Evolutionary conservation across 2,113 vertebrate species (phyloP).

Genomic region (Callocephalon fimbriatum): DNA sequence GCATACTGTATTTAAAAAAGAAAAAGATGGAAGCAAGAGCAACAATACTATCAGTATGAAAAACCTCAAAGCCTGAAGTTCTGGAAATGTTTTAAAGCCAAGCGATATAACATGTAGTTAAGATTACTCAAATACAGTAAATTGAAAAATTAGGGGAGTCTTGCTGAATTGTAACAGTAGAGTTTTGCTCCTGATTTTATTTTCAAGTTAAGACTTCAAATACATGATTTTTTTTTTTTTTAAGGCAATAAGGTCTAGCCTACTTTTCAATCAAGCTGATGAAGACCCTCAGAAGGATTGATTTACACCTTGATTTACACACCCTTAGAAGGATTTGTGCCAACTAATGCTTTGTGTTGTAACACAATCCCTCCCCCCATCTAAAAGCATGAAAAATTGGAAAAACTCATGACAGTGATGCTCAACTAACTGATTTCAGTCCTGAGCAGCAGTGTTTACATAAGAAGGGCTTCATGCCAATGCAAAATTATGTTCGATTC

Average conservation of each 20-base stretch:
- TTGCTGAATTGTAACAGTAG: not conserved
- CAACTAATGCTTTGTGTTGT: not conserved
- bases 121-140: not conserved
- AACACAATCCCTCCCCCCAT: not conserved
- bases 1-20: not conserved
- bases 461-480: not conserved
- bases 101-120: not conserved
- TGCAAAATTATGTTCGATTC: not conserved
- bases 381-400: not conserved
- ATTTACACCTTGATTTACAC: not conserved
- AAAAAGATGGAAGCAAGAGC: not conserved
- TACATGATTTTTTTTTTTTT: not conserved
- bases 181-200: not conserved
- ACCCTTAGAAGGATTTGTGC: not conserved
- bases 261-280: not conserved
- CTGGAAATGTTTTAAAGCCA: not conserved
- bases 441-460: not conserved
- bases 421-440: not conserved
- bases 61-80: not conserved
- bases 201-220: slow-evolving; percentile 11
- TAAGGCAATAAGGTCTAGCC: not conserved
- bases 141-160: not conserved
- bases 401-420: not conserved
- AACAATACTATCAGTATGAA: not conserved
- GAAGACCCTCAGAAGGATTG: not conserved